phyloP scores from a whole-genome alignment of 2,888 invertebrate species.

The Drosophila histrio region DNA sequence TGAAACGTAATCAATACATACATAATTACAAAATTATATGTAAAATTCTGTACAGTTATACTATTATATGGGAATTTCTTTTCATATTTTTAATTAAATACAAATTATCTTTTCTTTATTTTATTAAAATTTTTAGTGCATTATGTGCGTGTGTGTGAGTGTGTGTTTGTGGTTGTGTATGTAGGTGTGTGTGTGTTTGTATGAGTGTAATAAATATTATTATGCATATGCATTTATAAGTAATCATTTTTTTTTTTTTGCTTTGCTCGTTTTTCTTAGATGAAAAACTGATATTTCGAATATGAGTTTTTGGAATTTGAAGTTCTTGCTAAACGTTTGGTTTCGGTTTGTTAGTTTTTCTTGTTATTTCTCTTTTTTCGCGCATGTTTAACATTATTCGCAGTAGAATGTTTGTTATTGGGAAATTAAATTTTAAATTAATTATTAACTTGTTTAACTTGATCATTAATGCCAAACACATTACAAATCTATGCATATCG shows the following conservation, averaged over 20 bases:
- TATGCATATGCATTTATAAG: conserved; percentile 42
- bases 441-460: conserved; percentile 27
- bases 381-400: conserved; percentile 69
- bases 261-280: conserved; percentile 30
- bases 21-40: conserved; percentile 77
- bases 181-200: conserved; percentile 40
- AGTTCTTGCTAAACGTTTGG: conserved; percentile 34
- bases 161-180: conserved; percentile 28
- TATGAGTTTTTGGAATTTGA: conserved; percentile 56
- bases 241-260: conserved; percentile 30
- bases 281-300: conserved; percentile 66
- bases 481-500: conserved; percentile 36
- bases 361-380: conserved; percentile 34
- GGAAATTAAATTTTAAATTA: conserved; percentile 30
- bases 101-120: conserved; percentile 10
- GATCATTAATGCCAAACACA: conserved; percentile 38
- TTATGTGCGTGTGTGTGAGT: conserved; percentile 49
- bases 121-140: conserved; percentile 31
- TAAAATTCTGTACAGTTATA: conserved; percentile 65
- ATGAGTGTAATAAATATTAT: conserved; percentile 67
- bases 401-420: conserved; percentile 53
- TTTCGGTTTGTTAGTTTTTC: conserved; percentile 35
- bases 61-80: conserved; percentile 22
- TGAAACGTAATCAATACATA: conserved; percentile 65
- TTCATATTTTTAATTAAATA: conserved; percentile 19